A percentile compares a stretch with the other conserved stretches of the same genome.
Conservation (phyloP, 2,113 vertebrate species). For the Pseudonaja textilis region DNA sequence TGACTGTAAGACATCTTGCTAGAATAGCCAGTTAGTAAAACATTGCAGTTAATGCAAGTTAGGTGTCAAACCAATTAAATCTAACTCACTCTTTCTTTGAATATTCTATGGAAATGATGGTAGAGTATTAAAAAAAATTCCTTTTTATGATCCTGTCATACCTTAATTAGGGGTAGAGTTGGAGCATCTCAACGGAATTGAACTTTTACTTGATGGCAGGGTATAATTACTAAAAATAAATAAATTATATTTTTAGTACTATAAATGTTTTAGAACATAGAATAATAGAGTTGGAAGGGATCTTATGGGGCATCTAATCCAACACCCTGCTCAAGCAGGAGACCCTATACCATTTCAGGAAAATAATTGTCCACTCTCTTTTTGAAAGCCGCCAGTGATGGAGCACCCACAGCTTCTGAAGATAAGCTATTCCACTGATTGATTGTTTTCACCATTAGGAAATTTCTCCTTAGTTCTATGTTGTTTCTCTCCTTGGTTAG, state of each 20-base stretch:
- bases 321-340: background rate
- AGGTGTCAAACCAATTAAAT: background rate
- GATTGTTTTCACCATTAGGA: too few relatives aligned
- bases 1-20: background rate
- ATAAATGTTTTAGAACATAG: background rate
- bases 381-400: background rate
- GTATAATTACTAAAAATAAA: background rate
- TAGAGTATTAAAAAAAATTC: background rate
- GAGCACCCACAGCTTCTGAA: too few relatives aligned
- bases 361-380: background rate
- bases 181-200: background rate
- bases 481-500: background rate
- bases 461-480: background rate
- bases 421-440: background rate
- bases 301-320: background rate
- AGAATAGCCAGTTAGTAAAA: background rate
- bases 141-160: background rate
- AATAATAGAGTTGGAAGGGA: background rate
- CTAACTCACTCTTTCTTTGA: background rate
- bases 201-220: background rate
- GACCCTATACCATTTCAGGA: background rate
- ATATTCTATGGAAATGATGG: background rate
- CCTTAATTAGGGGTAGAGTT: background rate
- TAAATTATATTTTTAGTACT: background rate
- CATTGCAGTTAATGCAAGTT: background rate